Percentiles rank a stretch among this genome's conserved stretches.
Conservation (phyloP, 1,140 invertebrate genomes). For the Drosophila lacteicornis region DNA sequence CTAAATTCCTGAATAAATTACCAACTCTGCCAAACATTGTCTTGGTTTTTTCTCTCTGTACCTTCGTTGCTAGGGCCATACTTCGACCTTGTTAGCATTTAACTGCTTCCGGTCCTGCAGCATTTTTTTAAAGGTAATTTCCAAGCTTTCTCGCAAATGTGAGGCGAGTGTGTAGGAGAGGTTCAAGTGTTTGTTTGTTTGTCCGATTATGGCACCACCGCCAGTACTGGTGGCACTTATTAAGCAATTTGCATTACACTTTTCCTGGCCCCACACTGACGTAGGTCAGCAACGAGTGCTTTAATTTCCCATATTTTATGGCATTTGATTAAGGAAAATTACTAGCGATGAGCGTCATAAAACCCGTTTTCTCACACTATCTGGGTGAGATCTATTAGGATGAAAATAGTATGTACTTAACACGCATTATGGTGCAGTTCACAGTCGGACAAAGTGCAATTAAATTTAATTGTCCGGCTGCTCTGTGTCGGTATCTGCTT, state of each 20-base stretch:
- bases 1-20: neutral
- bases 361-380: conserved; percentile 71
- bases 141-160: conserved; percentile 4
- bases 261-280: conserved; percentile 40
- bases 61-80: neutral
- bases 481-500: conserved; percentile 18
- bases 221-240: conserved; percentile 2
- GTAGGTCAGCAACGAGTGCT: conserved; percentile 57
- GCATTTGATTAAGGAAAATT: conserved; percentile 73
- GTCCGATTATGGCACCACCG: conserved; percentile 16
- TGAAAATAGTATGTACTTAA: conserved; percentile 64
- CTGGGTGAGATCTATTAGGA: conserved; percentile 57
- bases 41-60: too few relatives aligned
- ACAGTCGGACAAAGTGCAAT: conserved; percentile 45
- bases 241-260: conserved; percentile 29
- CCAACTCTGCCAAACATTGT: too few relatives aligned
- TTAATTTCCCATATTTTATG: conserved; percentile 65
- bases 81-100: conserved; percentile 22
- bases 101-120: conserved; percentile 44
- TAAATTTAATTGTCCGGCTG: conserved; percentile 60
- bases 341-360: conserved; percentile 51
- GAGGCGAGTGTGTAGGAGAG: conserved; percentile 6
- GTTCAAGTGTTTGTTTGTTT: conserved; percentile 17
- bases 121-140: conserved; percentile 13
- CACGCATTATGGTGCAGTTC: conserved; percentile 49